Evolutionary conservation across 2,113 vertebrate species (phyloP).

Genomic region (Microtus richardsoni): DNA sequence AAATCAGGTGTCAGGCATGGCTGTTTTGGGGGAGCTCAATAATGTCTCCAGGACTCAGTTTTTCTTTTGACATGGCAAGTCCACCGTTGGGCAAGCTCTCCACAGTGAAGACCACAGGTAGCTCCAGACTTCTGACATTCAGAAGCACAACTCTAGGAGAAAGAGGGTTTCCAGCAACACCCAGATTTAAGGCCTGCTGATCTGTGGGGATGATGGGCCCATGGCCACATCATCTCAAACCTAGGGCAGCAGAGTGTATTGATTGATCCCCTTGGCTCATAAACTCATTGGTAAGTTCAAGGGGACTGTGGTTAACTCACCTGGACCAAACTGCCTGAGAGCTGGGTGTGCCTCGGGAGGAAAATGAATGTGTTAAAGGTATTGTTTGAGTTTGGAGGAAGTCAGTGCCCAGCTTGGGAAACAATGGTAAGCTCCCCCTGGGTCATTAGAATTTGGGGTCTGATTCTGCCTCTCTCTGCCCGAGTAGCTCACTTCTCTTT

Average conservation of each 20-base stretch:
- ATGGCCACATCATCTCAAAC: neutral
- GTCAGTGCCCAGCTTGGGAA: neutral
- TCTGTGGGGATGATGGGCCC: neutral
- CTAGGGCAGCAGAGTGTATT: neutral
- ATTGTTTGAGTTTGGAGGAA: neutral
- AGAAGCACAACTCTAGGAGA: neutral
- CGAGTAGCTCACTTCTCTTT: neutral
- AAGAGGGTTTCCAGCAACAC: neutral
- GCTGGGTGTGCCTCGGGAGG: neutral
- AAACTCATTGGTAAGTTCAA: neutral
- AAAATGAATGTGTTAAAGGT: neutral
- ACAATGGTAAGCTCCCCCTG: neutral
- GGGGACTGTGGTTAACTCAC: neutral
- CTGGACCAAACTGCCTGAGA: neutral
- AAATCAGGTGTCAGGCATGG: neutral
- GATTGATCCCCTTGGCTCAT: neutral
- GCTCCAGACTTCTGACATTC: neutral
- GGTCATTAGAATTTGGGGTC: neutral
- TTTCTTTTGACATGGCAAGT: neutral
- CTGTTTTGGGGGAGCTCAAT: neutral
- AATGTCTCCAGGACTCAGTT: neutral
- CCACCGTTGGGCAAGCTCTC: neutral
- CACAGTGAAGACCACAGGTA: rapidly evolving
- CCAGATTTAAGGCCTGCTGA: neutral
- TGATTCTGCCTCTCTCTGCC: neutral